Evolutionary conservation across 2,888 invertebrate genomes (phyloP).

Genomic region (Bhutanitis thaidina): DNA sequence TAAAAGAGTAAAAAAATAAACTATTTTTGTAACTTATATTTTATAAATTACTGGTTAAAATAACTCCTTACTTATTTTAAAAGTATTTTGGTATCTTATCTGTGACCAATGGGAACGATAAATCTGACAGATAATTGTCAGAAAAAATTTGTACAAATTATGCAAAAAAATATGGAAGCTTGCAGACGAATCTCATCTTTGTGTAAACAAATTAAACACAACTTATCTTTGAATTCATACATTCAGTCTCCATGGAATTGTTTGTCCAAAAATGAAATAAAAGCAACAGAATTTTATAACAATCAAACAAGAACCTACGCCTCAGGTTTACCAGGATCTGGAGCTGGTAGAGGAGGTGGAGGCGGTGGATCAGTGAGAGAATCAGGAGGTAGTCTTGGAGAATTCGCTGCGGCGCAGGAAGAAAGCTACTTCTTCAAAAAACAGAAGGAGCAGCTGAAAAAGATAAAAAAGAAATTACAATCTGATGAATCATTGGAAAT

Average conservation of each 20-base stretch:
- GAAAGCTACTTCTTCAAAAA: conserved; percentile 58
- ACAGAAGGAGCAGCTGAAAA: conserved; percentile 44
- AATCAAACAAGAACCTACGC: background rate
- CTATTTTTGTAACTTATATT: too few relatives aligned
- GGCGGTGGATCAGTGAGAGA: conserved; percentile 50
- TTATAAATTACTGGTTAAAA: too few relatives aligned
- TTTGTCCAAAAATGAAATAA: background rate
- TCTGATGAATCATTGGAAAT: conserved; percentile 26
- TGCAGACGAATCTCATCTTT: background rate
- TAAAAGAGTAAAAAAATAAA: too few relatives aligned
- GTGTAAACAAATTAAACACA: background rate
- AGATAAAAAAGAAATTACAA: conserved; percentile 44
- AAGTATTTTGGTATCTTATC: too few relatives aligned
- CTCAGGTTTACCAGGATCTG: conserved; percentile 41
- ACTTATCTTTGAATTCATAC: background rate
- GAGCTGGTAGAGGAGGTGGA: conserved; percentile 53
- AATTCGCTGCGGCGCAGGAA: conserved; percentile 51
- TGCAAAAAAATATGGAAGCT: conserved; percentile 9
- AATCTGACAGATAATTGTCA: background rate
- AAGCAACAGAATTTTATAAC: background rate
- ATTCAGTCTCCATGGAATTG: too few relatives aligned
- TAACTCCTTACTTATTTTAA: too few relatives aligned
- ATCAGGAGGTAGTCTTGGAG: conserved; percentile 51
- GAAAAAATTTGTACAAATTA: background rate
- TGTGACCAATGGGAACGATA: too few relatives aligned